Evolutionary conservation across 2,113 vertebrate species (phyloP).

Genomic region (Burhinus oedicnemus): DNA sequence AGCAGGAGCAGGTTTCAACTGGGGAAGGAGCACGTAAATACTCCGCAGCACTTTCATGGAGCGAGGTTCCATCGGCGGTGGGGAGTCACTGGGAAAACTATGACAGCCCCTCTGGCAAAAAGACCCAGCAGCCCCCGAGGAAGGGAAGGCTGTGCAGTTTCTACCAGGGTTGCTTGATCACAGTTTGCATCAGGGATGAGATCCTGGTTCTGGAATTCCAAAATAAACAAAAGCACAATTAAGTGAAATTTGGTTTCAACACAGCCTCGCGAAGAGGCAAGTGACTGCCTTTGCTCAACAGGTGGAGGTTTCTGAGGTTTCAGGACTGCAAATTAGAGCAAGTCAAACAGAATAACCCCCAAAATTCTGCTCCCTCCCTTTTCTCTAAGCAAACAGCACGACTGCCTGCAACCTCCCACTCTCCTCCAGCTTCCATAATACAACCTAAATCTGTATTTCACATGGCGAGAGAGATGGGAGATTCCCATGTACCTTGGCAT

Average conservation of each 20-base stretch:
- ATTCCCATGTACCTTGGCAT: accelerated
- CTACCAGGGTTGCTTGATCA: background rate
- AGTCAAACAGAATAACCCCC: background rate
- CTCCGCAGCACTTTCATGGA: background rate
- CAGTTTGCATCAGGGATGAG: background rate
- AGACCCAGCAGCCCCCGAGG: background rate
- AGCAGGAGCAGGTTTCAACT: background rate
- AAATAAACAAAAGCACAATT: background rate
- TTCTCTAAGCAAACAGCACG: background rate
- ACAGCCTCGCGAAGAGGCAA: background rate
- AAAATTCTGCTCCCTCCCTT: background rate
- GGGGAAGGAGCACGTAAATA: background rate
- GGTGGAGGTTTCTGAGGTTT: background rate
- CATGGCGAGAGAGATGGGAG: accelerated
- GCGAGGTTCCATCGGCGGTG: accelerated
- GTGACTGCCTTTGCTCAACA: background rate
- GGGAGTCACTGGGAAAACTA: background rate
- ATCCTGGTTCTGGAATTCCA: background rate
- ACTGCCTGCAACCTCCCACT: background rate
- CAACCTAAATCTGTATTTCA: background rate
- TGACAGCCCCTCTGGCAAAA: background rate
- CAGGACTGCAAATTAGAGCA: background rate
- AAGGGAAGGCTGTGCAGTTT: background rate
- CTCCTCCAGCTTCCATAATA: background rate
- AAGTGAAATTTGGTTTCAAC: background rate